These are phyloP conservation scores for Cryptophagus acutangulus DNA, from an alignment of 2,888 invertebrate species.

Conservation along the genomic window DNA sequence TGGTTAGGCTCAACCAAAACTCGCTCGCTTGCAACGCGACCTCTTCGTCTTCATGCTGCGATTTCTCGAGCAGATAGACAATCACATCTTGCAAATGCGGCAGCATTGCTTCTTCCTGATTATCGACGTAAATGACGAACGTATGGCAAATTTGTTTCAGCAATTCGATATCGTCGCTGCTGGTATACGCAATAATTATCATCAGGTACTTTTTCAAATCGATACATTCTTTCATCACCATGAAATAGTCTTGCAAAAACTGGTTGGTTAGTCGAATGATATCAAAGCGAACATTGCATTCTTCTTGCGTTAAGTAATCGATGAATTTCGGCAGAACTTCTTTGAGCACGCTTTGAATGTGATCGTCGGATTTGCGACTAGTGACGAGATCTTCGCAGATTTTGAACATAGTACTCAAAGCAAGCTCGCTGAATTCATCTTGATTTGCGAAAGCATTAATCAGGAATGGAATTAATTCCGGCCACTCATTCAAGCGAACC, in stretches of 20 bases:
- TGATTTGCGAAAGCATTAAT: conserved; percentile 86
- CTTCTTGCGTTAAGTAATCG: conserved; percentile 33
- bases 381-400: conserved; percentile 89
- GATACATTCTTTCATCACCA: conserved; percentile 38
- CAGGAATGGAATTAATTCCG: conserved; percentile 84
- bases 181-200: conserved; percentile 87
- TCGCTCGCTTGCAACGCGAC: conserved; percentile 98
- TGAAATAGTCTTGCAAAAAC: conserved; percentile 41
- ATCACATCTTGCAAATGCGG: conserved; percentile 97
- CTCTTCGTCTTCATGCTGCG: conserved; percentile 85
- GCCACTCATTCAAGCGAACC: conserved; percentile 86
- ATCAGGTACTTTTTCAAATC: conserved; percentile 53
- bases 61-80: conserved; percentile 93
- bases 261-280: conserved; percentile 42
- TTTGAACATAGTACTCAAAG: conserved; percentile 95
- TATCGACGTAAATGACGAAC: conserved; percentile 88
- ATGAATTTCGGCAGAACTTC: conserved; percentile 40
- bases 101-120: conserved; percentile 81
- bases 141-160: conserved; percentile 97
- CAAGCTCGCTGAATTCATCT: conserved; percentile 92
- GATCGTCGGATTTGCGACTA: conserved; percentile 35
- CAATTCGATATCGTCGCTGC: conserved; percentile 92
- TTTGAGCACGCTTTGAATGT: conserved; percentile 35
- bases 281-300: conserved; percentile 33
- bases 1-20: conserved; percentile 96